phyloP scores from a whole-genome alignment of 2,113 vertebrate genomes.

The Dicaeum eximium region DNA sequence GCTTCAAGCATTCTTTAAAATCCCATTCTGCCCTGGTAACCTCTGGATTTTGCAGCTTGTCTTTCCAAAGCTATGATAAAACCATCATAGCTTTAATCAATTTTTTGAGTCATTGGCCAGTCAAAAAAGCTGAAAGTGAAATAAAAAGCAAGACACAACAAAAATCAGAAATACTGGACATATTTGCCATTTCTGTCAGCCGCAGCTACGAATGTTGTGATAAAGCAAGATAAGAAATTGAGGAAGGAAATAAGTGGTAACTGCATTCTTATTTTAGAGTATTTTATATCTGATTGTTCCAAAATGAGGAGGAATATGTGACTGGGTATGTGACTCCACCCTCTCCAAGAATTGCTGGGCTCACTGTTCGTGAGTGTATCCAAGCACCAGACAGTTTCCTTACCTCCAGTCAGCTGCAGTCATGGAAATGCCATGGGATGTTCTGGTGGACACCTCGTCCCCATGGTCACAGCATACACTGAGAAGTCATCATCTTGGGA shows the following conservation, averaged over 20 bases:
- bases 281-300: not conserved
- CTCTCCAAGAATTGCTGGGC: not conserved
- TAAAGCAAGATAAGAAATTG: not conserved
- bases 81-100: not conserved
- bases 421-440: not conserved
- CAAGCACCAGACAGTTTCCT: not conserved
- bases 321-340: not conserved
- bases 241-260: not conserved
- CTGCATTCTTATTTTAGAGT: not conserved
- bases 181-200: not conserved
- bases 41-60: not conserved
- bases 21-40: not conserved
- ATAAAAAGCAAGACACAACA: not conserved
- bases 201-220: not conserved
- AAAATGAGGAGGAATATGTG: not conserved
- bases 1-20: not conserved
- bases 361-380: not conserved
- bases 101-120: not conserved
- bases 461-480: rapidly evolving
- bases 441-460: not conserved
- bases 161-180: not conserved
- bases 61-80: not conserved
- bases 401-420: not conserved
- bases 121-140: not conserved
- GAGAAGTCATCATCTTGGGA: not conserved